Evolutionary conservation across 2,888 invertebrate species (phyloP).

Genomic region (Prenolepis imparis): DNA sequence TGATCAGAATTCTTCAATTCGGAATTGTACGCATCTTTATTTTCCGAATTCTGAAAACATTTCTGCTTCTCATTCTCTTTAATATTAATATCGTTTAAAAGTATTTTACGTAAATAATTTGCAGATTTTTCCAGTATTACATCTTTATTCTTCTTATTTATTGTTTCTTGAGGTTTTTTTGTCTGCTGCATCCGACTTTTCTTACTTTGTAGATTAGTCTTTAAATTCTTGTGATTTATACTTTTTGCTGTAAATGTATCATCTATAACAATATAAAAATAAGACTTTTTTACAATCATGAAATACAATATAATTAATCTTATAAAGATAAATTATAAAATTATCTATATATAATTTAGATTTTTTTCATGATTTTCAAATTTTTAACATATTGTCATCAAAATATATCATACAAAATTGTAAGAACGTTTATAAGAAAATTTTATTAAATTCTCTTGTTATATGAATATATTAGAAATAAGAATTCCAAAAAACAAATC

Average conservation of each 20-base stretch:
- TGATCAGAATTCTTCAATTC: slow-evolving; percentile 67
- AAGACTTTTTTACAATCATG: not conserved
- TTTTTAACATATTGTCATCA: not conserved
- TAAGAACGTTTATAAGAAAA: not conserved
- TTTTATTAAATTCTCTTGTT: not conserved
- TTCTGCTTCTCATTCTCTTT: slow-evolving; percentile 80
- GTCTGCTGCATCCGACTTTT: slow-evolving; percentile 76
- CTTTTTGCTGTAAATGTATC: slow-evolving; percentile 77
- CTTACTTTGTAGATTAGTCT: slow-evolving; percentile 77
- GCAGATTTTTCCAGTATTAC: slow-evolving; percentile 80
- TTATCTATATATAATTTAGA: not conserved
- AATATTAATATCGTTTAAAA: slow-evolving; percentile 80
- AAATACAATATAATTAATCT: slow-evolving; percentile 12
- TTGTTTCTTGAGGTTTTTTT: slow-evolving; percentile 81
- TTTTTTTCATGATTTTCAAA: slow-evolving; percentile 9
- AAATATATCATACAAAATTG: not conserved
- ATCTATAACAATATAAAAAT: slow-evolving; percentile 72
- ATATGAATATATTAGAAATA: not conserved
- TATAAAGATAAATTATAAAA: not conserved
- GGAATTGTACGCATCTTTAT: slow-evolving; percentile 62
- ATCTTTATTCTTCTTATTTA: slow-evolving; percentile 84
- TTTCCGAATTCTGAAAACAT: slow-evolving; percentile 71
- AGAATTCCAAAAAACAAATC: not conserved
- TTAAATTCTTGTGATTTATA: slow-evolving; percentile 77
- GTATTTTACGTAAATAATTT: slow-evolving; percentile 82